Percentiles rank a stretch among this genome's conserved stretches.
Conservation (phyloP, 2,888 invertebrate genomes). For the Neoascia interrupta region DNA sequence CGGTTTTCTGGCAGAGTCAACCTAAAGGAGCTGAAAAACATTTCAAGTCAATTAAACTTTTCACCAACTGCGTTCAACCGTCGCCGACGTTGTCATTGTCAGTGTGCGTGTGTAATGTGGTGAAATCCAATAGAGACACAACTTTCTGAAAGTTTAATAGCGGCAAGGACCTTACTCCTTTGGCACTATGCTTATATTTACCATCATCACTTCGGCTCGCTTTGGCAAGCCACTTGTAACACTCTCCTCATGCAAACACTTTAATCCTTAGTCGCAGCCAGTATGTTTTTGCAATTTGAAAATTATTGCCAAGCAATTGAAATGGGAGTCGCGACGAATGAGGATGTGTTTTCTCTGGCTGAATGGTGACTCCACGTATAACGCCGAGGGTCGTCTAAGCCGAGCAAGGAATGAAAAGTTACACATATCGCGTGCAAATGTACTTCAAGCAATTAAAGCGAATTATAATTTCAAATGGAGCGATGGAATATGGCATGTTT, state of each 20-base stretch:
- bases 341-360: no score
- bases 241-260: background rate
- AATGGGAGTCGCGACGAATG: constrained; percentile 12
- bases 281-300: constrained; percentile 41
- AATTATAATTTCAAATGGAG: constrained; percentile 48
- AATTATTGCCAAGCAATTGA: constrained; percentile 57
- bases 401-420: background rate
- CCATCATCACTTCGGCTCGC: constrained; percentile 6
- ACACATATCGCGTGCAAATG: constrained; percentile 49
- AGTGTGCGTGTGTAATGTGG: constrained; percentile 33
- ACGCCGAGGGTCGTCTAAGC: constrained; percentile 32
- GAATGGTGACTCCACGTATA: constrained; percentile 33
- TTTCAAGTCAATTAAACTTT: constrained; percentile 70
- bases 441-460: constrained; percentile 46
- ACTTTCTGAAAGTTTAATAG: constrained; percentile 67
- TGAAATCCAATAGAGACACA: constrained; percentile 64
- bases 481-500: constrained; percentile 42
- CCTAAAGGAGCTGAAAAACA: constrained; percentile 47
- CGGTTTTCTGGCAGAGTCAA: constrained; percentile 31
- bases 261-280: background rate
- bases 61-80: constrained; percentile 62
- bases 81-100: no score
- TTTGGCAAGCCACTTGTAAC: constrained; percentile 53
- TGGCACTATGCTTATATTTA: constrained; percentile 22
- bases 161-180: constrained; percentile 45